Evolutionary conservation across 1,140 invertebrate genomes (phyloP), one percentile per base, ranked within the genome.

Genomic region (Bombus breviceps): DNA sequence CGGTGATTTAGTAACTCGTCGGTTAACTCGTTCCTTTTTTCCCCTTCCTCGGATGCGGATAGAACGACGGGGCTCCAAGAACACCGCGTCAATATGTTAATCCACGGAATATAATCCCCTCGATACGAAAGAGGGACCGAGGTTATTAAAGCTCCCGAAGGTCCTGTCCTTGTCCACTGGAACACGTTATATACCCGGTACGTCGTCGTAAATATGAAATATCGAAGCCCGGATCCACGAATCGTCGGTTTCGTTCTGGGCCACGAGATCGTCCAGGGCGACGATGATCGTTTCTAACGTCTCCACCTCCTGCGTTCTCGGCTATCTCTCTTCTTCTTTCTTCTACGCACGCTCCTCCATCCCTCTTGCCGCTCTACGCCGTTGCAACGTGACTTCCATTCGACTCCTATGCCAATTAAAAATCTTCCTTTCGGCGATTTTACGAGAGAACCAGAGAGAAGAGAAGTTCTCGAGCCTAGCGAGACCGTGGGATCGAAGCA

Each of bases 191-290:
- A 90, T 88, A 64, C 88, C 88, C 88, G 88, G 90, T 89, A 85
- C 85, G 92, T 93, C 93, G 91, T 95, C 94, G 92, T 95, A 95
- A 95, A 94, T 94, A 95, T 95, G 93, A 95, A 95, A 94, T 95
- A 95, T 95, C 93, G 92, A 94, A 93, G 91, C 82, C 89, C 91
- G 86, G 87, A 88, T 86, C 74, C 88, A 85, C 81, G 86, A 86
- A 86, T 86, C 84, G 68, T 89, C 81, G 72, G 62, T 85, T 88
- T 89, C 85, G 78, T 41, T 53, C 43, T 78, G 37, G 28, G 13
- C 74, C 83, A 86, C 72, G 88, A 87, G 86, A 66, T 66, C 81
- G 83, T 66, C 77, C 69, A 53, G 41, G 84, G 68, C 78, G 81
- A 88, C 81, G 88, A 87, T 81, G 69, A 88, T 84, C 82, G 80